phyloP scores from a whole-genome alignment of 2,113 vertebrate genomes.

The Seriola quinqueradiata region DNA sequence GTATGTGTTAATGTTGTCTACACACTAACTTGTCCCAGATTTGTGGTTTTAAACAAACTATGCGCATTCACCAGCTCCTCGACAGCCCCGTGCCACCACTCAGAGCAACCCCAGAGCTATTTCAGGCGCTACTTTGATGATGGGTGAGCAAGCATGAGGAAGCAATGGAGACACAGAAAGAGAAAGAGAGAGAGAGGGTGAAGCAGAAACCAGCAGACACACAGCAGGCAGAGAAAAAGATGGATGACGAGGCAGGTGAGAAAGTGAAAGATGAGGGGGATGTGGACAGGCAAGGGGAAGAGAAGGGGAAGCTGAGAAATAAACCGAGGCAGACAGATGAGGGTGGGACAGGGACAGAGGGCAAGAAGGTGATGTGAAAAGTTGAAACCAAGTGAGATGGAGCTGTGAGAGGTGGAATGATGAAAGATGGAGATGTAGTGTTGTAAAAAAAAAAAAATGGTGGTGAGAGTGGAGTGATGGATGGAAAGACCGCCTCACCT shows the following conservation, averaged over 20 bases:
- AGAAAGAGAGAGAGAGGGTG: background rate
- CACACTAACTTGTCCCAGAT: conserved; percentile 46
- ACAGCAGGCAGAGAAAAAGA: conserved; percentile 47
- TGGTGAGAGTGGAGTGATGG: conserved; percentile 40
- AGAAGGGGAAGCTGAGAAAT: conserved; percentile 45
- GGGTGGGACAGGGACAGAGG: conserved; percentile 36
- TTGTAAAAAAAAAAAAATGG: conserved; percentile 48
- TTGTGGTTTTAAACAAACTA: conserved; percentile 37
- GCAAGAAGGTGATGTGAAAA: conserved; percentile 49
- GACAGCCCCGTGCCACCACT: conserved; percentile 30
- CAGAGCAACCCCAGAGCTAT: conserved; percentile 61
- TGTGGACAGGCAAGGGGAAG: conserved; percentile 45
- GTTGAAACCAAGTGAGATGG: conserved; percentile 62
- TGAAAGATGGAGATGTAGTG: conserved; percentile 66
- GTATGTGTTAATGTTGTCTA: conserved; percentile 5
- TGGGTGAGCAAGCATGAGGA: conserved; percentile 30
- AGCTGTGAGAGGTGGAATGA: conserved; percentile 53
- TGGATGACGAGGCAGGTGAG: conserved; percentile 49
- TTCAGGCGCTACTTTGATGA: conserved; percentile 43
- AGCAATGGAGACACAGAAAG: conserved; percentile 30
- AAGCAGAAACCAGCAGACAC: conserved; percentile 22
- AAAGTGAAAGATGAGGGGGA: conserved; percentile 48
- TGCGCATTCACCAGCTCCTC: conserved; percentile 32
- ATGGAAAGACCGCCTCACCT: conserved; percentile 49
- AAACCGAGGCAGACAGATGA: conserved; percentile 50